phyloP scores from a whole-genome alignment of 1,140 invertebrate species.

The Drosophila quadrilineata region DNA sequence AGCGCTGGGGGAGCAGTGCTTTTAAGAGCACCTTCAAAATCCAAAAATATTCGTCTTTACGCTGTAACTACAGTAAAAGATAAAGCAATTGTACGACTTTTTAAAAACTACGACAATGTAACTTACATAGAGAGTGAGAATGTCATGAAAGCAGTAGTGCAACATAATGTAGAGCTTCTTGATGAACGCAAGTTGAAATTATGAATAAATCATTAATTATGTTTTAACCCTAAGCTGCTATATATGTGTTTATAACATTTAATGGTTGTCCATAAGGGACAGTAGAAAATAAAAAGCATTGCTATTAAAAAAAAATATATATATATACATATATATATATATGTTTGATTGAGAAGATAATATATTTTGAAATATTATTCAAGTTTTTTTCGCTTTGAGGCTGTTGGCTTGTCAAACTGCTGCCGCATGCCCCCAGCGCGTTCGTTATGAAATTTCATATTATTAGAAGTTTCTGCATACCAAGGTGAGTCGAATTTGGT shows the following conservation, averaged over 20 bases:
- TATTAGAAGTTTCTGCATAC: slow-evolving; percentile 92
- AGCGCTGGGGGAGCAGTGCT: slow-evolving; percentile 44
- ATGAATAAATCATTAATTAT: neutral
- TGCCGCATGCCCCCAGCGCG: slow-evolving; percentile 98
- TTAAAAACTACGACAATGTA: slow-evolving; percentile 17
- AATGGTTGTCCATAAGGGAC: too few species aligned
- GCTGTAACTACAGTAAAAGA: slow-evolving; percentile 6
- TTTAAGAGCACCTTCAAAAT: neutral
- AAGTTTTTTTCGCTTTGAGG: slow-evolving; percentile 85
- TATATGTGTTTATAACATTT: too few species aligned
- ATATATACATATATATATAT: neutral
- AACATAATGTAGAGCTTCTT: slow-evolving; percentile 21
- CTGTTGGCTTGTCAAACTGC: slow-evolving; percentile 93
- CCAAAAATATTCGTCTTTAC: slow-evolving; percentile 4
- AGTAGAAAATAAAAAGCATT: too few species aligned
- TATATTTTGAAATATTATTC: slow-evolving; percentile 35
- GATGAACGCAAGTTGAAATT: slow-evolving; percentile 14
- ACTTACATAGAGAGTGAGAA: slow-evolving; percentile 45
- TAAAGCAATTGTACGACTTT: neutral
- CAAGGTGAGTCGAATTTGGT: slow-evolving; percentile 99
- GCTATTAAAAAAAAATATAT: too few species aligned
- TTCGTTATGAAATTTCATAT: slow-evolving; percentile 94
- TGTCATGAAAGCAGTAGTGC: slow-evolving; percentile 55
- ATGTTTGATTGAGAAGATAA: slow-evolving; percentile 17
- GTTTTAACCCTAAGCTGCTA: too few species aligned